Evolutionary conservation across 2,113 vertebrate genomes (phyloP), one percentile per base, ranked within the genome.

Genomic region (Harpagus bidentatus): DNA sequence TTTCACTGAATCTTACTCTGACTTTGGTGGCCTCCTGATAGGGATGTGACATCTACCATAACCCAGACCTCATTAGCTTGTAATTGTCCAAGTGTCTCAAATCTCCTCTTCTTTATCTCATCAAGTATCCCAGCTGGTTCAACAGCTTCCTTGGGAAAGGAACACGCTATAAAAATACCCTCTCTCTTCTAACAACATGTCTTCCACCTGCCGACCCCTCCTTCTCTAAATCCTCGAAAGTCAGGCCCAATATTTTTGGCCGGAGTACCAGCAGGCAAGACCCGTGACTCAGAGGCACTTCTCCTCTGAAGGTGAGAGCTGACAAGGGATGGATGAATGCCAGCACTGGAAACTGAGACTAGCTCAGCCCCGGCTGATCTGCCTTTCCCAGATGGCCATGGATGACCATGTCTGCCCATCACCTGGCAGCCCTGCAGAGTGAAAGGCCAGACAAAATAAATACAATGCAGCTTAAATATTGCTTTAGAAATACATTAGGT

Each of bases 301-400:
- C 94, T 91, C 73, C 81, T 69, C 78, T 95, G 92, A 90, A 95
- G 73, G 77, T 95, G 81, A 96, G 93, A 93, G 71, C 74, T 87
- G 82, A 96, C 0, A 45, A 95, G 82, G 45, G 45, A n/a, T 96
- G 81, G 59, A 70, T 0, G 22, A 70, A 53, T 4, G 76, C 87
- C 93, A 94, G 29, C 1, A 3, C 88, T 94, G 89, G 50, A 52
- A 91, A 76, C 36, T 2, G 10, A 90, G 55, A 62, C 21, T 34
- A 9, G 87, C 82, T 95, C 47, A 43, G 71, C 23, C 13, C 79
- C 19, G 6, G 70, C 25, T 92, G 31, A 88, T 69, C 82, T 0
- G 1, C 26, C 32, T 78, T 34, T 52, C 87, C 65, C 96, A 95
- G 88, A 71, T 95, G 65, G 47, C 88, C 69, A 19, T 1, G 5